Evolutionary conservation across 64 coral and sea anemone species (phyloP).

Genomic region (Platygyra sinensis): DNA sequence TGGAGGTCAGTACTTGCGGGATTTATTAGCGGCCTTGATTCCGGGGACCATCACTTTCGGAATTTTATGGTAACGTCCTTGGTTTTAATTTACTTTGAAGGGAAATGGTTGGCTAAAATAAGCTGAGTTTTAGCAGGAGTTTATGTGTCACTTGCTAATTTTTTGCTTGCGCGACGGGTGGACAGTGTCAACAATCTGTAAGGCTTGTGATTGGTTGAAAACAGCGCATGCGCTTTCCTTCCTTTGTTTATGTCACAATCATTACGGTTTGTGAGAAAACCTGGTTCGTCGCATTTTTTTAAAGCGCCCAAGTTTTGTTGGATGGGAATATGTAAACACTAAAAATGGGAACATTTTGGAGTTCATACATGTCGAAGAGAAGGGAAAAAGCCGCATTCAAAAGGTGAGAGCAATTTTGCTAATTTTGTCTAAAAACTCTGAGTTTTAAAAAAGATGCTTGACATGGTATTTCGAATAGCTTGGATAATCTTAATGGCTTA

Average conservation of each 20-base stretch:
- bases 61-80: too few species aligned
- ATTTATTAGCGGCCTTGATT: too few species aligned
- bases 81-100: too few species aligned
- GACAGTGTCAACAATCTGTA: background rate
- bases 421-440: background rate
- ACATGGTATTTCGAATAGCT: too few species aligned
- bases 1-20: too few species aligned
- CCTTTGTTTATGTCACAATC: background rate
- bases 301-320: background rate
- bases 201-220: background rate
- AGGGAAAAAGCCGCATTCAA: background rate
- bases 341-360: constrained; percentile 2
- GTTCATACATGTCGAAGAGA: background rate
- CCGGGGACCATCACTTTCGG: too few species aligned
- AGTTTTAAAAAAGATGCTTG: too few species aligned
- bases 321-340: background rate
- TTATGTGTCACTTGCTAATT: too few species aligned
- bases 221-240: background rate
- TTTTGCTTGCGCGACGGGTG: background rate
- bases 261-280: background rate
- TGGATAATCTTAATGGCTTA: too few species aligned
- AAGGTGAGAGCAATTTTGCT: background rate
- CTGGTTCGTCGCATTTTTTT: background rate
- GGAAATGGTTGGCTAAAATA: too few species aligned
- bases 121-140: too few species aligned